Evolutionary conservation across 1,140 invertebrate genomes (phyloP), one percentile per base, ranked within the genome.

Genomic region (Venturia canescens): DNA sequence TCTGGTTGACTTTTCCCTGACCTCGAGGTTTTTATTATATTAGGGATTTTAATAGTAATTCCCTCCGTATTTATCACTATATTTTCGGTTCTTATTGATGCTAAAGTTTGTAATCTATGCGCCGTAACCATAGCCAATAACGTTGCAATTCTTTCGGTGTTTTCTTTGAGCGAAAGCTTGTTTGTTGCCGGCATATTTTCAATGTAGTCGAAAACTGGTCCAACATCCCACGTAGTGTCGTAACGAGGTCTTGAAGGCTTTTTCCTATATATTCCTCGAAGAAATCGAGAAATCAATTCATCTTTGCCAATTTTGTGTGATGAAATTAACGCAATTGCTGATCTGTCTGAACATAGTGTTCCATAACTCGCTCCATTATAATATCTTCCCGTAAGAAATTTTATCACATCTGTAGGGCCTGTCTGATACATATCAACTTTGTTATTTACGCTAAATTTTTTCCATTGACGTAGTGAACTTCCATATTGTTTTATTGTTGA

Each of bases 401-500:
- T 53, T 53, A 53, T 53, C n/a, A 53, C 13, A 18, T 79, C 66
- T 3, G n/a, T 31, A 26, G 70, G 15, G 21, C 31, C n/a, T 18
- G 78, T 23, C 6, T 72, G 44, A 31, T 26, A 79, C 4, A 67
- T 31, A 23, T 38, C 18, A 16, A 63, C 18, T 50, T 63, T 23
- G 34, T 29, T 34, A 7, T 31, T 74, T 23, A 72, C 63, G 29
- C 63, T 23, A n/a, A 80, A 80, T n/a, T 34, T 26, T 50, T 21
- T 7, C 67, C 78, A 72, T 67, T 21, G 29, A 63, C 50, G 27
- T 21, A 80, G 23, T 0, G 63, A 18, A 9, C 34, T 34, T 53
- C 63, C 3, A 31, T 80, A 80, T 29, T 80, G 78, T 18, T 80
- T 72, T 16, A 80, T 27, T 5, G 78, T 80, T 18, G 78, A 72